These are phyloP conservation scores for Osmoderma eremita DNA, from an alignment of 2,888 invertebrate genomes.

Conservation along the genomic window DNA sequence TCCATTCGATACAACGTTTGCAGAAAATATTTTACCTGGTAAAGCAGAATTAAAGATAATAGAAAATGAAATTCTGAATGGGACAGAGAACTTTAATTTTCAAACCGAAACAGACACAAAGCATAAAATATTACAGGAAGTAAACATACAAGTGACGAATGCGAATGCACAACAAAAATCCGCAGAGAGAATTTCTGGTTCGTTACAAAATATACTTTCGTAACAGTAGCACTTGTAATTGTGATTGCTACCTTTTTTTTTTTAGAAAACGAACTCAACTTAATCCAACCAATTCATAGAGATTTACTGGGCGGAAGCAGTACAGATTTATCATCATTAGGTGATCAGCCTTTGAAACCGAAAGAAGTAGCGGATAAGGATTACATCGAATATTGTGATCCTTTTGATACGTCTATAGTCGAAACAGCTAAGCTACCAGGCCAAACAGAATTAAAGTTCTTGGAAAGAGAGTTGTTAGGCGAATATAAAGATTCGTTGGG, in stretches of 20 bases:
- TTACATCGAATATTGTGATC: conserved; percentile 75
- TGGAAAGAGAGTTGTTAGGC: conserved; percentile 80
- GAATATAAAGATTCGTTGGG: conserved; percentile 63
- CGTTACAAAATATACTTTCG: conserved; percentile 30
- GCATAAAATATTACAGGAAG: conserved; percentile 56
- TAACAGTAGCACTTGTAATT: neutral
- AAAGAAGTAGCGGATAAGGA: conserved; percentile 65
- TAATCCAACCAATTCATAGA: conserved; percentile 64
- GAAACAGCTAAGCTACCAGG: conserved; percentile 78
- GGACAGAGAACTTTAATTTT: conserved; percentile 59
- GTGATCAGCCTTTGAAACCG: conserved; percentile 75
- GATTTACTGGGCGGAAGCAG: conserved; percentile 82
- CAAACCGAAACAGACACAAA: conserved; percentile 48
- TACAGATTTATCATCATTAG: conserved; percentile 77
- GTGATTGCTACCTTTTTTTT: conserved; percentile 35
- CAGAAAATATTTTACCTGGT: conserved; percentile 77
- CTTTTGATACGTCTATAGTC: conserved; percentile 86
- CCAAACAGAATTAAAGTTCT: conserved; percentile 79
- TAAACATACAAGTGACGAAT: conserved; percentile 73
- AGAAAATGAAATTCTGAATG: conserved; percentile 68
- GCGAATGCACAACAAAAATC: conserved; percentile 71
- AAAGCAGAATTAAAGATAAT: conserved; percentile 70
- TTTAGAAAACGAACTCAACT: conserved; percentile 65
- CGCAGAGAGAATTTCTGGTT: conserved; percentile 56
- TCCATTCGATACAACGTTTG: conserved; percentile 88